phyloP scores from a whole-genome alignment of 2,113 vertebrate species.

The Ciconia stormi region DNA sequence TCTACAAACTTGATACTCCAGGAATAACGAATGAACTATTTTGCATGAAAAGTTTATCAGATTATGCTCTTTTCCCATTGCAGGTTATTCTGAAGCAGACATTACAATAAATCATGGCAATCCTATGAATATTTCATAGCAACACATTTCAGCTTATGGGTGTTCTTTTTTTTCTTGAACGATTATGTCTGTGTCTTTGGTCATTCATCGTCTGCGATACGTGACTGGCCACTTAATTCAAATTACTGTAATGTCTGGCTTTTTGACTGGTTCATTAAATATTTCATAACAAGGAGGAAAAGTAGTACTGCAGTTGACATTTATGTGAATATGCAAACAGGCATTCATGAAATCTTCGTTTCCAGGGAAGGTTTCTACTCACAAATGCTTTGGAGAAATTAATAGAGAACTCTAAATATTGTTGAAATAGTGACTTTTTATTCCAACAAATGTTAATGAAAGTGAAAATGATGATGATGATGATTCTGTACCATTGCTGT shows the following conservation, averaged over 20 bases:
- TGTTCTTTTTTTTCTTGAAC: not conserved
- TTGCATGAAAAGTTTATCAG: conserved; percentile 24
- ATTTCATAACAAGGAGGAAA: not conserved
- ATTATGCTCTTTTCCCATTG: not conserved
- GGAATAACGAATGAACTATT: not conserved
- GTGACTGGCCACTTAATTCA: conserved; percentile 18
- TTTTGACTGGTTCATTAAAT: conserved; percentile 29
- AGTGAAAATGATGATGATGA: not conserved
- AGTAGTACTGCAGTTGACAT: not conserved
- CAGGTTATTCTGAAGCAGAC: not conserved
- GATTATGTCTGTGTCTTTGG: conserved; percentile 16
- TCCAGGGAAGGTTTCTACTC: not conserved
- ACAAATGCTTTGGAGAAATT: not conserved
- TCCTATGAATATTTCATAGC: conserved; percentile 32
- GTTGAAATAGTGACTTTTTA: not conserved
- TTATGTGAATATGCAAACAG: not conserved
- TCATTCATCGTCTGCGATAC: not conserved
- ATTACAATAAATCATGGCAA: not conserved
- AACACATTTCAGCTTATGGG: not conserved
- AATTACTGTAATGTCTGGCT: not conserved
- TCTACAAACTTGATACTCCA: not conserved
- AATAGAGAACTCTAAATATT: not conserved
- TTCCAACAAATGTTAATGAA: not conserved
- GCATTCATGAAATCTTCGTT: not conserved
- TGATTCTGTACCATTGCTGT: not conserved